Conservation (phyloP, 1,140 invertebrate genomes). For the Parapsyche elsis region DNA sequence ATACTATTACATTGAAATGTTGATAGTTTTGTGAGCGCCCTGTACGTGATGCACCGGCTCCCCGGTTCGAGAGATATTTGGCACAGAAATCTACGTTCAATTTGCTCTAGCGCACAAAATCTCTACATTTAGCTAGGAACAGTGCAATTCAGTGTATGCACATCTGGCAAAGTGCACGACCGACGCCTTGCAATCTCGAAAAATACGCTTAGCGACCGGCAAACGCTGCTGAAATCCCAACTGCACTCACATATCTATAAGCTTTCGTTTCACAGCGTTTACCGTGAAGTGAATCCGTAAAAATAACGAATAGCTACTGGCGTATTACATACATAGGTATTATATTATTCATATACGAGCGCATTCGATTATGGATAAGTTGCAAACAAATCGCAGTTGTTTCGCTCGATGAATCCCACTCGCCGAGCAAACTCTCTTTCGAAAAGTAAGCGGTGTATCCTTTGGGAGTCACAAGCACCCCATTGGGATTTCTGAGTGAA, state of each 20-base stretch:
- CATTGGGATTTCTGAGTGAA: conserved; percentile 12
- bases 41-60: conserved; percentile 11
- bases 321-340: too few relatives aligned
- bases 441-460: conserved; percentile 2
- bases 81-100: conserved; percentile 55
- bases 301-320: too few relatives aligned
- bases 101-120: conserved; percentile 53
- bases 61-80: conserved; percentile 48
- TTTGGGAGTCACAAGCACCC: conserved; percentile 9
- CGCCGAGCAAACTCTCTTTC: background rate
- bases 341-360: background rate
- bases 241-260: too few relatives aligned
- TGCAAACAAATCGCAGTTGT: background rate
- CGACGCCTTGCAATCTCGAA: background rate
- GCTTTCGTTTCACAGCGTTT: too few relatives aligned
- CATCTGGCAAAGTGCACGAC: conserved; percentile 36
- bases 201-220: too few relatives aligned
- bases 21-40: conserved; percentile 22
- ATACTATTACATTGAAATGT: background rate
- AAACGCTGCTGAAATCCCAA: too few relatives aligned
- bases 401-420: background rate
- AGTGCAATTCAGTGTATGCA: conserved; percentile 27
- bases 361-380: background rate
- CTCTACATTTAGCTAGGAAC: conserved; percentile 38
- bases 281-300: too few relatives aligned